Evolutionary conservation across 2,797 vertebrate species (phyloP).

Genomic region (Sebastolobus alascanus): DNA sequence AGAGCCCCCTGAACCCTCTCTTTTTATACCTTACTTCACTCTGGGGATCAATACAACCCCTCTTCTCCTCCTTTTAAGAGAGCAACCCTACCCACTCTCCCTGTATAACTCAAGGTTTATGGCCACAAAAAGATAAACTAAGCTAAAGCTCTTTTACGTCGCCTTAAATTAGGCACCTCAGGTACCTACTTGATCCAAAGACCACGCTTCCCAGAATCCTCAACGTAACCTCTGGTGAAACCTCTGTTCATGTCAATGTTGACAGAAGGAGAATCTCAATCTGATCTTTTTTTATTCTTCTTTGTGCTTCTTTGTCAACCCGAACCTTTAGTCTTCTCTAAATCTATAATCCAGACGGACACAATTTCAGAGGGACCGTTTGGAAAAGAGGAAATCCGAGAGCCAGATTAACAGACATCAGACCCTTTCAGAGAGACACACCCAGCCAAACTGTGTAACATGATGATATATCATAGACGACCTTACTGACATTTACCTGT

Average conservation of each 20-base stretch:
- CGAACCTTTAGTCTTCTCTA: conserved; percentile 39
- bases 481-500: conserved; percentile 57
- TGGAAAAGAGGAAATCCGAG: conserved; percentile 58
- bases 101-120: conserved; percentile 49
- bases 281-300: conserved; percentile 28
- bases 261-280: conserved; percentile 42
- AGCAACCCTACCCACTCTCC: conserved; percentile 15
- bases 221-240: conserved; percentile 39
- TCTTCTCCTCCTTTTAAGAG: conserved; percentile 25
- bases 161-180: conserved; percentile 72
- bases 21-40: conserved; percentile 31
- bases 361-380: conserved; percentile 21
- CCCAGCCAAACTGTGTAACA: conserved; percentile 55
- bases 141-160: conserved; percentile 38
- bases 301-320: conserved; percentile 27
- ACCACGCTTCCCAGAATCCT: conserved; percentile 72
- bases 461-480: conserved; percentile 61
- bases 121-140: conserved; percentile 53
- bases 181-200: conserved; percentile 79
- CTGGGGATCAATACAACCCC: conserved; percentile 29
- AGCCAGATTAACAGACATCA: conserved; percentile 54
- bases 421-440: conserved; percentile 49
- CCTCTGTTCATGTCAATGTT: conserved; percentile 33
- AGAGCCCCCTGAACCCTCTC: conserved; percentile 14
- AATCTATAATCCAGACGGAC: conserved; percentile 42